phyloP scores from a whole-genome alignment of 2,888 invertebrate species.

The Dynastes tityus region DNA sequence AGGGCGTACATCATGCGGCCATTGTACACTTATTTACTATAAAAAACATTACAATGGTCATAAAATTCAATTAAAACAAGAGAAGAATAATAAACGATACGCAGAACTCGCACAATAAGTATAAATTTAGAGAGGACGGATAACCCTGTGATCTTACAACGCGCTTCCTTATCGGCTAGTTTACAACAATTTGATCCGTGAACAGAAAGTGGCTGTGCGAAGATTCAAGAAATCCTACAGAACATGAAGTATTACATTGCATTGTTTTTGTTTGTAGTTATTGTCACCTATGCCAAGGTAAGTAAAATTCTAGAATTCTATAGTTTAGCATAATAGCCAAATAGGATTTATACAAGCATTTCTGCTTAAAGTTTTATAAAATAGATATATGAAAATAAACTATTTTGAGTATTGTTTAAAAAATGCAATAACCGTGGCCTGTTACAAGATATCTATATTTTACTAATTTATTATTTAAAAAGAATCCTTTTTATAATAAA shows the following conservation, averaged over 20 bases:
- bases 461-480: too few relatives aligned
- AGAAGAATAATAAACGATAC: constrained; percentile 18
- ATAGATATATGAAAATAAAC: too few relatives aligned
- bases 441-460: too few relatives aligned
- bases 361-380: too few relatives aligned
- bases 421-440: too few relatives aligned
- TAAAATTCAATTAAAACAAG: constrained; percentile 11
- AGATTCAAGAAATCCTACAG: constrained; percentile 13
- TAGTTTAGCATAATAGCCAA: too few relatives aligned
- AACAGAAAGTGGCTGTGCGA: constrained; percentile 18
- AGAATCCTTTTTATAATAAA: too few relatives aligned
- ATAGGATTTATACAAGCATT: too few relatives aligned
- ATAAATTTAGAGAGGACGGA: constrained; percentile 40
- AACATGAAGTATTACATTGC: constrained; percentile 44
- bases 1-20: too few relatives aligned
- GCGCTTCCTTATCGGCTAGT: constrained; percentile 40
- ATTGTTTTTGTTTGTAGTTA: constrained; percentile 36
- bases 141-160: constrained; percentile 43
- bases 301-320: background rate
- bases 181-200: constrained; percentile 30
- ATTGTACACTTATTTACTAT: too few relatives aligned
- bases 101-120: constrained; percentile 36
- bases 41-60: background rate
- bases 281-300: constrained; percentile 36
- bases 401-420: too few relatives aligned